These are phyloP conservation scores for Progne subis DNA, from an alignment of 2,113 vertebrate genomes.

Conservation along the genomic window DNA sequence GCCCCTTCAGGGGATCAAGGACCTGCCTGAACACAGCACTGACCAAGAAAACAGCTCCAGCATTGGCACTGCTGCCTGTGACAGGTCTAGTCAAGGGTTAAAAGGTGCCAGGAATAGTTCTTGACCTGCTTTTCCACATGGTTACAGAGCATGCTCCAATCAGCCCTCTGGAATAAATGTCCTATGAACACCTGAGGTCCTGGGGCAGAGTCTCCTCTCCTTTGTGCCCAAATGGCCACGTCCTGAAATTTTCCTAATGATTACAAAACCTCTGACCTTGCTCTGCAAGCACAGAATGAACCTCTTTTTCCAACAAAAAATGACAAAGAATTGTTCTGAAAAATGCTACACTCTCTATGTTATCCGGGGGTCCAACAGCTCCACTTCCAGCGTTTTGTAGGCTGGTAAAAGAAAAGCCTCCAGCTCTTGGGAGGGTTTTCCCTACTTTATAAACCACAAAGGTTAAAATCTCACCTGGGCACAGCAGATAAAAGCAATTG, in stretches of 20 bases:
- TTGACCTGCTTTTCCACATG: not conserved
- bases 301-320: not conserved
- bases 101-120: not conserved
- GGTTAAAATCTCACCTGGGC: conserved; percentile 84
- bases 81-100: not conserved
- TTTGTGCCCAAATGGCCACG: not conserved
- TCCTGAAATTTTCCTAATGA: not conserved
- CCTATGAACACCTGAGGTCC: not conserved
- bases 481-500: conserved; percentile 94
- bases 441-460: not conserved
- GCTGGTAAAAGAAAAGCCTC: not conserved
- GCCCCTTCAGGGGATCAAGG: not conserved
- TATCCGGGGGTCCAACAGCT: not conserved
- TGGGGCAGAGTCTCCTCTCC: not conserved
- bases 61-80: not conserved
- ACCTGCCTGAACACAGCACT: not conserved
- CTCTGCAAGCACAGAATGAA: not conserved
- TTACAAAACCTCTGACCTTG: not conserved
- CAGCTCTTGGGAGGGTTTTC: not conserved
- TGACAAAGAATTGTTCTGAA: not conserved
- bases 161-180: not conserved
- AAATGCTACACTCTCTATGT: not conserved
- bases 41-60: not conserved
- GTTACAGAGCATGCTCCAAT: not conserved
- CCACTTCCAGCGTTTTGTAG: not conserved